Evolutionary conservation across 2,888 invertebrate species (phyloP), one percentile per base, ranked within the genome.

Genomic region (Anagyrus pseudococci): DNA sequence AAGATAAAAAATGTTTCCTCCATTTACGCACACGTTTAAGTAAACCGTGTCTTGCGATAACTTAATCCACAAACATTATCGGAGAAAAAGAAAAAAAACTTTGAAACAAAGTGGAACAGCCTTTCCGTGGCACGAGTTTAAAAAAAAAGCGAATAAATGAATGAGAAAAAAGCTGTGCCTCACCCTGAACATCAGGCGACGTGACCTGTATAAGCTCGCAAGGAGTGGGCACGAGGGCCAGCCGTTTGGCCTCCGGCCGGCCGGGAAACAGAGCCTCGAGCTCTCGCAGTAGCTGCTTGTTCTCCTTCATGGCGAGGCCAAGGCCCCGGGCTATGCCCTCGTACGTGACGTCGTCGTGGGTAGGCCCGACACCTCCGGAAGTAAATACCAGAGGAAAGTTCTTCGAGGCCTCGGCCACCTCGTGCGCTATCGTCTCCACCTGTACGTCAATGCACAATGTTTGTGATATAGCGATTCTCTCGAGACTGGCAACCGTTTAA

Each of bases 281-380:
- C 44, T 77, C 70, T 13, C 74, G 68, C 47, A 75, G 67, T 65
- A 83, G 70, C 47, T 76, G 75, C 40, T 74, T 53, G 64, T 82
- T 74, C 37, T 72, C 60, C 54, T 72, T 71, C 4, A 83, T 22
- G 33, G 69, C 66, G 17, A 81, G 72, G 37, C 73, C 71, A 56
- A 84, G 81, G 37, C 81, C 83, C 58, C 77, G 75, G 2, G 82
- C 82, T 15, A 84, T 81, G n/a, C 86, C 88, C 77, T 85, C 83
- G 74, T 87, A 88, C 1, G 89, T 89, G 59, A 87, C 79, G 73
- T 89, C 89, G 77, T 89, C 89, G 70, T 89, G 89, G 1, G 89
- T 89, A 0, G 89, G 88, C 3, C 89, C 89, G 46, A 89, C 84
- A 10, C 89, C 89, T 8, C 88, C 88, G 13, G 85, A 84, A 1